These are phyloP conservation scores for Acanthosoma haemorrhoidale DNA, from an alignment of 2,888 invertebrate genomes.

Conservation along the genomic window DNA sequence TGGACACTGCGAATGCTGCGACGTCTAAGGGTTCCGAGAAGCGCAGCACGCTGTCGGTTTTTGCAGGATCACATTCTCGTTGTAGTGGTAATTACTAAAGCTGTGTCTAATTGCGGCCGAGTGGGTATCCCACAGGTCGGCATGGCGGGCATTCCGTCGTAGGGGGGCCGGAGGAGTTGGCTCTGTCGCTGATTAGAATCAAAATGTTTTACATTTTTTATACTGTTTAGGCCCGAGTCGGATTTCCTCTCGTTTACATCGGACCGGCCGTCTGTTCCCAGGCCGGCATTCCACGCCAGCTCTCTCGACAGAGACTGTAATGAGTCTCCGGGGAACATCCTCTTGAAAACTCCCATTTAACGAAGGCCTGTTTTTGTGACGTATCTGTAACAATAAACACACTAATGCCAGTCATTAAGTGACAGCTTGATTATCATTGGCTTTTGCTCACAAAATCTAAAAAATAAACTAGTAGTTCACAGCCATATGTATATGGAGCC, in stretches of 20 bases:
- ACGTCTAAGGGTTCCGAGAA: background rate
- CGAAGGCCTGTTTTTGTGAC: too few species aligned
- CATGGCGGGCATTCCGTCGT: background rate
- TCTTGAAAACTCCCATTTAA: too few species aligned
- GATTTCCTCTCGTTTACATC: slow-evolving; percentile 5
- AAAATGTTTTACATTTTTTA: slow-evolving; percentile 21
- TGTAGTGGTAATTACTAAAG: background rate
- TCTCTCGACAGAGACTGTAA: background rate
- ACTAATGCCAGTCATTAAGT: too few species aligned
- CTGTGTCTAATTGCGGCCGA: slow-evolving; percentile 5
- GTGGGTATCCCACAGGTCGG: background rate
- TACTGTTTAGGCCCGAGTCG: slow-evolving; percentile 5
- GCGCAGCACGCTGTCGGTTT: background rate
- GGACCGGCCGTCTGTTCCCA: background rate
- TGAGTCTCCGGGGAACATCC: background rate
- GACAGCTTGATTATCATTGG: too few species aligned
- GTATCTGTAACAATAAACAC: too few species aligned
- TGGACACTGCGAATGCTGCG: background rate
- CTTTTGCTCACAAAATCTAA: too few species aligned
- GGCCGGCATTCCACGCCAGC: background rate
- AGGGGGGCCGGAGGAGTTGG: too few species aligned
- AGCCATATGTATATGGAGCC: too few species aligned
- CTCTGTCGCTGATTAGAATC: slow-evolving; percentile 19
- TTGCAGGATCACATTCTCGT: background rate
- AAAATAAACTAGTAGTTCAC: too few species aligned